Evolutionary conservation across 1,140 invertebrate genomes (phyloP).

Genomic region (Drosophila nasuta): DNA sequence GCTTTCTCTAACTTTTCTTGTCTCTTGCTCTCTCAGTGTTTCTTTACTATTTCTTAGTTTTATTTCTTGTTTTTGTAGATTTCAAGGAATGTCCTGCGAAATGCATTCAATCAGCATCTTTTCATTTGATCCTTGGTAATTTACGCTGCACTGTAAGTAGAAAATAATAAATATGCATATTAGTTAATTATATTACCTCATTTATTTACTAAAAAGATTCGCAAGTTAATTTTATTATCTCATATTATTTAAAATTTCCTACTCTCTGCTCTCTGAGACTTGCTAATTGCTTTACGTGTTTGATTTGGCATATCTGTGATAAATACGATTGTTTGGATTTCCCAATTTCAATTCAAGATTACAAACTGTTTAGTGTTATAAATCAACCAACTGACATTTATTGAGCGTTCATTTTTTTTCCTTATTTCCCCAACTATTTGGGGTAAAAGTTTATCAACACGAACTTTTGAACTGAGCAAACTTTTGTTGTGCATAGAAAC

Average conservation of each 20-base stretch:
- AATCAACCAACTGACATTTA: not conserved
- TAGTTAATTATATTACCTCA: not conserved
- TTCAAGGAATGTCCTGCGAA: conserved; percentile 74
- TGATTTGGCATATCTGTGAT: conserved; percentile 1
- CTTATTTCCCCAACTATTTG: too few relatives aligned
- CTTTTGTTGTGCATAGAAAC: too few relatives aligned
- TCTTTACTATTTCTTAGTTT: not conserved
- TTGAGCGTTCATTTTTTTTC: not conserved
- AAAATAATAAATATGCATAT: not conserved
- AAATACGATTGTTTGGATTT: conserved; percentile 1
- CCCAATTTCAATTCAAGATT: not conserved
- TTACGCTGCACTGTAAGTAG: conserved; percentile 52
- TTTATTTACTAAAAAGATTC: too few relatives aligned
- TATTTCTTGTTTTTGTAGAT: not conserved
- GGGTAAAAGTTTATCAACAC: too few relatives aligned
- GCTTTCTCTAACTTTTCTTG: conserved; percentile 36
- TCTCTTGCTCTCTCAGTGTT: conserved; percentile 2
- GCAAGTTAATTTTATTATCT: too few relatives aligned
- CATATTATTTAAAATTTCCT: too few relatives aligned
- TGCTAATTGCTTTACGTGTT: not conserved
- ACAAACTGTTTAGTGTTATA: not conserved
- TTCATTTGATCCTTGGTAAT: conserved; percentile 57
- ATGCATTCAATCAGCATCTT: conserved; percentile 78
- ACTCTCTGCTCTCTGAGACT: not conserved
- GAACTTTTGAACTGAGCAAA: too few relatives aligned